phyloP scores from a whole-genome alignment of 2,113 vertebrate species.

The Nycticebus coucang region DNA sequence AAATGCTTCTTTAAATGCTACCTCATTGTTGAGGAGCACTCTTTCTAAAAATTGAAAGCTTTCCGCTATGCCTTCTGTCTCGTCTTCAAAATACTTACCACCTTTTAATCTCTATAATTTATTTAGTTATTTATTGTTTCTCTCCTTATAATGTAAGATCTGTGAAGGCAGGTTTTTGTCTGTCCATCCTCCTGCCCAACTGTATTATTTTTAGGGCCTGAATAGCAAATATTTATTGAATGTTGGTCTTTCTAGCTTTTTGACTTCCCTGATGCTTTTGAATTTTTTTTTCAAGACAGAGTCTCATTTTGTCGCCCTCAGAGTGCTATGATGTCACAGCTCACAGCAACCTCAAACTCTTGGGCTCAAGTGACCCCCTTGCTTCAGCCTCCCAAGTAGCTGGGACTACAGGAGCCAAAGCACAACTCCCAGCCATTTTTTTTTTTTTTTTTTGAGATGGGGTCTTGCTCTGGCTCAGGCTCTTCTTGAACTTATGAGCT shows the following conservation, averaged over 20 bases:
- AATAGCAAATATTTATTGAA: background rate
- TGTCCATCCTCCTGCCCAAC: background rate
- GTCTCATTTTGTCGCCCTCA: too few species aligned
- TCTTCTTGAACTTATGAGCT: too few species aligned
- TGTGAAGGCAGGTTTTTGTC: background rate
- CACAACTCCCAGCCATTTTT: too few species aligned
- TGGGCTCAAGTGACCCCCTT: too few species aligned
- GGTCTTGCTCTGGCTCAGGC: too few species aligned
- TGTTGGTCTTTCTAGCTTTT: background rate
- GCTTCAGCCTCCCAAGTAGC: too few species aligned
- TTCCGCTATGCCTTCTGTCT: background rate
- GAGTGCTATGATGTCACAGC: too few species aligned
- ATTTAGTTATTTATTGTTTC: background rate
- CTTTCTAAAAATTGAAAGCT: conserved; percentile 10
- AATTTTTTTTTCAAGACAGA: background rate
- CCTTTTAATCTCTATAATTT: background rate
- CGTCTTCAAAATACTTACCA: conserved; percentile 3
- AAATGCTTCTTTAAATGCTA: background rate
- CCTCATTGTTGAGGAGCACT: background rate
- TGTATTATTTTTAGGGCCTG: background rate
- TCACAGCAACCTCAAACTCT: too few species aligned
- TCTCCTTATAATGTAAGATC: background rate
- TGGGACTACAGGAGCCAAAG: too few species aligned
- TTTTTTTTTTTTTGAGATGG: too few species aligned
- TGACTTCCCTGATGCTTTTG: background rate